Conservation (phyloP, 2,113 vertebrate genomes). For the Trematomus loennbergii region DNA sequence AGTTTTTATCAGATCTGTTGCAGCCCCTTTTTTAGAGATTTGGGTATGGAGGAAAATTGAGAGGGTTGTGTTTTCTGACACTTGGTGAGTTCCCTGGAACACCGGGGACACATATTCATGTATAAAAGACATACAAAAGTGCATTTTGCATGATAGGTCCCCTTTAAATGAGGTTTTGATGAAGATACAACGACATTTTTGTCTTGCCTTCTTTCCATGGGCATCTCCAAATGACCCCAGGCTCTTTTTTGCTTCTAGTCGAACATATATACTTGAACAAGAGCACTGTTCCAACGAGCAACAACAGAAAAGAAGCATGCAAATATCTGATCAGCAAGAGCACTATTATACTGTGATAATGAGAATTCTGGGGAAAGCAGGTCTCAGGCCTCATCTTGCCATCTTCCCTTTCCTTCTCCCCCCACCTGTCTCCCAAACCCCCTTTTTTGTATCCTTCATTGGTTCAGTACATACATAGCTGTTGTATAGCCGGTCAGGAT, state of each 20-base stretch:
- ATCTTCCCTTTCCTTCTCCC: slow-evolving; percentile 32
- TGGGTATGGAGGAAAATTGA: no score
- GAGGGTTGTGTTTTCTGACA: no score
- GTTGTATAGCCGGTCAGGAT: slow-evolving; percentile 65
- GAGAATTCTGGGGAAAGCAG: slow-evolving; percentile 70
- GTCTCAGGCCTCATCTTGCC: slow-evolving; percentile 56
- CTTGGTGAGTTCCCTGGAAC: no score
- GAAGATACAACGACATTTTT: background rate
- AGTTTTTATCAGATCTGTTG: no score
- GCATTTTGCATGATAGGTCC: no score
- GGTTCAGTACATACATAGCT: slow-evolving; percentile 58
- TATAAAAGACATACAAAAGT: no score
- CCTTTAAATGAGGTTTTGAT: slow-evolving; percentile 9
- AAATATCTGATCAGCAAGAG: slow-evolving; percentile 56
- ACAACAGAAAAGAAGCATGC: slow-evolving; percentile 25
- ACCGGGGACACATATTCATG: no score
- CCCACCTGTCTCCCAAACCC: slow-evolving; percentile 46
- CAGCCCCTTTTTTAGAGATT: no score
- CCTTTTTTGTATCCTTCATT: slow-evolving; percentile 40
- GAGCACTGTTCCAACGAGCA: slow-evolving; percentile 16
- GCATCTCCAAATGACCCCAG: slow-evolving; percentile 9
- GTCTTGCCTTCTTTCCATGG: background rate
- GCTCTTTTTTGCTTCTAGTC: slow-evolving; percentile 1
- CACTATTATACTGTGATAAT: slow-evolving; percentile 76
- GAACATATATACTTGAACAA: slow-evolving; percentile 48